Base-by-base conservation (phyloP, 2,888 invertebrate species). In the Trichacis sp. region DNA sequence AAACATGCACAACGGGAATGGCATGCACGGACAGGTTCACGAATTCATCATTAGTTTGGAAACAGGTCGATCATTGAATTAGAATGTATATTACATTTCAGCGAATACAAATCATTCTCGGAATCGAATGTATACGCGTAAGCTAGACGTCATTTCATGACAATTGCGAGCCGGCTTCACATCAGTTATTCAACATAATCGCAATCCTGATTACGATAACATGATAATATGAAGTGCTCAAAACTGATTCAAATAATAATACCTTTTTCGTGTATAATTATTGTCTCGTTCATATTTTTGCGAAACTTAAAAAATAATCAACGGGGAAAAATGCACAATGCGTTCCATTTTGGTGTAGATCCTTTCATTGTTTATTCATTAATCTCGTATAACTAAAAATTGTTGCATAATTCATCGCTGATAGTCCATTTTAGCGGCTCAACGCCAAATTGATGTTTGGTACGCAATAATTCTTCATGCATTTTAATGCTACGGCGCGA, bases 1-100 rank as follows among this genome's bases (percentile, higher is more conserved):
- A n/a, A n/a, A n/a, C 11, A 33, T 33, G 9, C 8, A 33, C 33
- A 33, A 33, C n/a, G 24, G 3, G 3, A 6, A 11, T 33, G 11
- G 33, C 33, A n/a, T n/a, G n/a, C 2, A 66, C 56, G 58, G 59
- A 62, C 66, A 62, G 50, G 55, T 58, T 55, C 47, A 52, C 62
- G 38, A 66, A 63, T 67, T 67, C 66, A 67, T 67, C 59, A 59
- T 67, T 62, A 59, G 62, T 67, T 67, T 58, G 56, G 61, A 61
- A 67, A 67, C 58, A 63, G 59, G 53, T 59, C 59, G 62, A 67
- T 63, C 52, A 67, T 67, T 59, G 62, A 58, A 62, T 62, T 56
- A 48, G 59, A 59, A 62, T 59, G 59, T 62, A 58, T 62, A 66
- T 66, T 62, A 66, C 62, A 62, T 62, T 66, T 62, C 62, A 66